Conservation (phyloP, 2,888 invertebrate species). For the Zootermopsis nevadensis region DNA sequence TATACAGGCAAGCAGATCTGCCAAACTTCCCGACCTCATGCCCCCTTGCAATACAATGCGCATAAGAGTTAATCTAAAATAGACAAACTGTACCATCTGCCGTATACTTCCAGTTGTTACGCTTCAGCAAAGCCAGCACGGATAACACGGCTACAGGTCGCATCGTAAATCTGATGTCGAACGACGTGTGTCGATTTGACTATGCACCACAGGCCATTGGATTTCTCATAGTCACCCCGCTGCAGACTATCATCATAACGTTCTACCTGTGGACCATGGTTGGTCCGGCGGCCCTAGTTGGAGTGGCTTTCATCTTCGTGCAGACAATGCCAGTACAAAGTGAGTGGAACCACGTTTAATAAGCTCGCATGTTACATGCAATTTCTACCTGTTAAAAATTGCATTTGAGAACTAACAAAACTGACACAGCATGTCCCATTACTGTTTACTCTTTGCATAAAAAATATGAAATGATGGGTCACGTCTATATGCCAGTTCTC, state of each 20-base stretch:
- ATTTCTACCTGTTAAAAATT: too few relatives aligned
- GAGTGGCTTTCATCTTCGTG: constrained; percentile 70
- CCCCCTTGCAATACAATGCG: too few relatives aligned
- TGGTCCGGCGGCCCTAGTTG: constrained; percentile 63
- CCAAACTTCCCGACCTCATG: too few relatives aligned
- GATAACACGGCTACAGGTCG: constrained; percentile 84
- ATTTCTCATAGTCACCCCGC: constrained; percentile 67
- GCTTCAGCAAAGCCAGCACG: constrained; percentile 82
- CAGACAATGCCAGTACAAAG: constrained; percentile 71
- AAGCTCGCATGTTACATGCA: too few relatives aligned
- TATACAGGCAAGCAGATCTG: too few relatives aligned
- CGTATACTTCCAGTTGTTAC: constrained; percentile 70
- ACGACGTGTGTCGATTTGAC: constrained; percentile 69
- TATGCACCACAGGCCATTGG: constrained; percentile 66
- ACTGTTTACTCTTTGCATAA: too few relatives aligned
- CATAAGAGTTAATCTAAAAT: too few relatives aligned
- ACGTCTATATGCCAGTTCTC: too few relatives aligned
- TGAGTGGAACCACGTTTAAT: constrained; percentile 57
- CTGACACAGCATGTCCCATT: too few relatives aligned
- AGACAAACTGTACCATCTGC: background rate
- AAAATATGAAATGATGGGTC: too few relatives aligned
- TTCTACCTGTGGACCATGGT: constrained; percentile 64
- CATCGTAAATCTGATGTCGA: constrained; percentile 69
- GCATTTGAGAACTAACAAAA: too few relatives aligned
- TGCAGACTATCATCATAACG: constrained; percentile 64